These are phyloP conservation scores for Heliothis subflexa DNA, from an alignment of 1,140 invertebrate genomes.

Conservation along the genomic window DNA sequence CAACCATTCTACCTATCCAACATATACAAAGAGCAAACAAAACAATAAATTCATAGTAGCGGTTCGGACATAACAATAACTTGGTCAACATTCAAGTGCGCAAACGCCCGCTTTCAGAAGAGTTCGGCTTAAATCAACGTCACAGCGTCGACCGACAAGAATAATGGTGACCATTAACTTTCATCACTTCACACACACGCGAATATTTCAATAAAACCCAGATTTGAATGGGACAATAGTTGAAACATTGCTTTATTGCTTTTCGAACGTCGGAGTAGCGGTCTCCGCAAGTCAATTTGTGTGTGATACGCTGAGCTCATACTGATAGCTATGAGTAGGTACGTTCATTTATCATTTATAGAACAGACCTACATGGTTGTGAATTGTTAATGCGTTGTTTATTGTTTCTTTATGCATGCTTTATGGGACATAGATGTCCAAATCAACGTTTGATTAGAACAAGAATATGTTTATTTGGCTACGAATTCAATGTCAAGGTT, in stretches of 20 bases:
- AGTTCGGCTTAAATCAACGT: slow-evolving; percentile 43
- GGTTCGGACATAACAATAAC: slow-evolving; percentile 39
- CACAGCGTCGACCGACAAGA: slow-evolving; percentile 27
- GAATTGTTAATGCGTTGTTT: slow-evolving; percentile 14
- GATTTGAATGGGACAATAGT: slow-evolving; percentile 39
- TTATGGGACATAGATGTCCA: slow-evolving; percentile 11
- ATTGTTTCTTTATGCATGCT: slow-evolving; percentile 18
- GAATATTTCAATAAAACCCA: slow-evolving; percentile 39
- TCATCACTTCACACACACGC: slow-evolving; percentile 42
- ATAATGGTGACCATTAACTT: slow-evolving; percentile 45
- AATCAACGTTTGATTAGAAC: neutral
- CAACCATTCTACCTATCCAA: neutral
- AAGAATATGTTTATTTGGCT: too few species aligned
- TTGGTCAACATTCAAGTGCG: slow-evolving; percentile 35
- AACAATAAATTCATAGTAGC: slow-evolving; percentile 34
- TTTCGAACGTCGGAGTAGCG: slow-evolving; percentile 25
- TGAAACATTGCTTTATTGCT: slow-evolving; percentile 35
- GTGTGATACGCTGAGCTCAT: slow-evolving; percentile 32
- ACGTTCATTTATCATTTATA: slow-evolving; percentile 37
- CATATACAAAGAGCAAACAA: slow-evolving; percentile 6
- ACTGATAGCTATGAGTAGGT: slow-evolving; percentile 6
- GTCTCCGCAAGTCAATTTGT: slow-evolving; percentile 25
- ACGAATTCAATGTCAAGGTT: too few species aligned
- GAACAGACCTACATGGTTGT: slow-evolving; percentile 35
- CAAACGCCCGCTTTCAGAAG: slow-evolving; percentile 34